A percentile compares a stretch with the other conserved stretches of the same genome.
These are phyloP conservation scores for Aphaenogaster rudis DNA, from an alignment of 1,140 invertebrate genomes.

Conservation along the genomic window DNA sequence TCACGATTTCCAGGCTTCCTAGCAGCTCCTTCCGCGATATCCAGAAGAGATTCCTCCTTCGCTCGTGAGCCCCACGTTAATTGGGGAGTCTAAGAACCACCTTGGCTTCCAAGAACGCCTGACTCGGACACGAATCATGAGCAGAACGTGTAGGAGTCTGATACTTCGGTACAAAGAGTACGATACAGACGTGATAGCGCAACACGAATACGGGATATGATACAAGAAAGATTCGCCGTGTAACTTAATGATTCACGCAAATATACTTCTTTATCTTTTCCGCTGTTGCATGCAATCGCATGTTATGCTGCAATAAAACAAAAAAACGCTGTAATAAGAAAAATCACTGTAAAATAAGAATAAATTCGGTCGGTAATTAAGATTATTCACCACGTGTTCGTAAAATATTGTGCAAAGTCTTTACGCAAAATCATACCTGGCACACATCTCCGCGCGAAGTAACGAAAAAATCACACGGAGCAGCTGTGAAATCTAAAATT, in stretches of 20 bases:
- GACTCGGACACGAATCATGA: conserved; percentile 48
- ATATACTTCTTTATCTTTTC: background rate
- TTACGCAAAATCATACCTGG: background rate
- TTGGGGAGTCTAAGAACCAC: conserved; percentile 49
- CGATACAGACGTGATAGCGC: conserved; percentile 5
- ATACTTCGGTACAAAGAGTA: conserved; percentile 16
- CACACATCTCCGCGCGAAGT: background rate
- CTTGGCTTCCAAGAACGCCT: conserved; percentile 45
- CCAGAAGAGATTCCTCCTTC: conserved; percentile 29
- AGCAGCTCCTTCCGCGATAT: conserved; percentile 55
- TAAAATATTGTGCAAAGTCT: background rate
- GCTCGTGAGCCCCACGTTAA: conserved; percentile 48
- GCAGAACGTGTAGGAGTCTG: background rate
- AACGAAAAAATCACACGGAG: conserved; percentile 52
- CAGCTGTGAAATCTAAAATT: conserved; percentile 80
- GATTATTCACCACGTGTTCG: background rate
- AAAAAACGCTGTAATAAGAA: background rate
- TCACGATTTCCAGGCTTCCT: conserved; percentile 62
- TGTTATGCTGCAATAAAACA: background rate
- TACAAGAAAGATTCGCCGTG: background rate
- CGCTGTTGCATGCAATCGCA: no score
- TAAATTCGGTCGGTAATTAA: background rate
- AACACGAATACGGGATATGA: conserved; percentile 5
- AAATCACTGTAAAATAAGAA: background rate
- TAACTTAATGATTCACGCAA: background rate